Evolutionary conservation across 2,113 vertebrate species (phyloP), one percentile per base, ranked within the genome.

Genomic region (Nicator chloris): DNA sequence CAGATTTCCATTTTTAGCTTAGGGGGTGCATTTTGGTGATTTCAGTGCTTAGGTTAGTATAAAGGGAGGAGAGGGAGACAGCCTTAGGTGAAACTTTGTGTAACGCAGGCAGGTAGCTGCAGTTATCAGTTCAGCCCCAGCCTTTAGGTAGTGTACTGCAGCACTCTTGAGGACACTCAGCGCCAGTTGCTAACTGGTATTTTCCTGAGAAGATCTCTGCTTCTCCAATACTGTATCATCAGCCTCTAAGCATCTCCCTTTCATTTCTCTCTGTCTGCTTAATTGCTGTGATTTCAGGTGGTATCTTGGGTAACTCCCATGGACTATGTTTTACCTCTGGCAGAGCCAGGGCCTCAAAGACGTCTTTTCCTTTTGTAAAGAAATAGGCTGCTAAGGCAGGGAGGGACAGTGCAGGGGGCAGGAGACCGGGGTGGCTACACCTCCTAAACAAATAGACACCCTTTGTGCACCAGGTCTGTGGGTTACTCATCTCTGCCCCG

Each of bases 181-280:
- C 33, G 47, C 35, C 35, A 56, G 51, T 11, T 65, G 42, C 51
- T 39, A 73, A 10, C 30, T 57, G 22, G 9, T 78, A 22, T 35
- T 92, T 84, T 24, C 33, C 39, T 0, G 0, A 21, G 22, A 49
- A 71, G 15, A 35, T 45, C 20, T 65, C 66, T 0, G 2, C 28
- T 79, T 85, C 53, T 45, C 49, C 56, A 85, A n/a, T 11, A 7
- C n/a, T 69, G 33, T 30, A 45, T 64, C 5, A 30, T 65, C 63
- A 82, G 26, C 45, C 21, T 80, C 49, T 53, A 54, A 71, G 49
- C 31, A 35, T 53, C 49, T 77, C 27, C 12, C 9, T 33, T 54
- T 86, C 27, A 2, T 68, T 90, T 82, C 53, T 70, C 11, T 7
- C 81, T 64, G 18, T 59, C 54, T 5, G 2, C 31, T 69, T 83